Evolutionary conservation across 2,888 invertebrate species (phyloP).

Genomic region (Syrista parreyssii): DNA sequence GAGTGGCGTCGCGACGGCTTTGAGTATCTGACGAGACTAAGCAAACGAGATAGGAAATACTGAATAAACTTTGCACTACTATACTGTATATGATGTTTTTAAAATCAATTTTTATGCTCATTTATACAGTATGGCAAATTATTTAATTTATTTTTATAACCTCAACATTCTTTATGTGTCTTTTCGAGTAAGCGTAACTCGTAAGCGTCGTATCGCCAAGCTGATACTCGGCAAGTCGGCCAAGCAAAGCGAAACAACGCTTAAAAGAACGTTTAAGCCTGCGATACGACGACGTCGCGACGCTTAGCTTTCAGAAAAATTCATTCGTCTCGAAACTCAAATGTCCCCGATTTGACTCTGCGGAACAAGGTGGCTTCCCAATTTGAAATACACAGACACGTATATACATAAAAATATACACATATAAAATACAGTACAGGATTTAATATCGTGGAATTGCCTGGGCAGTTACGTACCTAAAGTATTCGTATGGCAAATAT

Average conservation of each 20-base stretch:
- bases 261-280: not conserved
- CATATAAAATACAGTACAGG: not conserved
- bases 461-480: not conserved
- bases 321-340: not conserved
- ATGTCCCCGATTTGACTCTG: not conserved
- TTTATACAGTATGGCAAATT: not conserved
- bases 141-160: no score
- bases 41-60: not conserved
- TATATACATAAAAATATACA: not conserved
- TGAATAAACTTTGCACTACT: not conserved
- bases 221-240: not conserved
- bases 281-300: not conserved
- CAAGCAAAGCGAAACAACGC: not conserved
- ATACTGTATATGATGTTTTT: not conserved
- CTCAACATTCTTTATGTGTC: no score
- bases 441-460: not conserved
- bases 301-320: not conserved
- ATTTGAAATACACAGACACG: not conserved
- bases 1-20: constrained; percentile 17
- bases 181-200: not conserved
- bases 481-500: not conserved
- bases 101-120: not conserved
- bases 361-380: not conserved
- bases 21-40: constrained; percentile 9
- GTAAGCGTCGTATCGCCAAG: not conserved